A percentile compares a stretch with the other conserved stretches of the same genome.
Evolutionary conservation across 2,797 vertebrate species (phyloP).

Genomic region (Oceanodroma leucorhoa): DNA sequence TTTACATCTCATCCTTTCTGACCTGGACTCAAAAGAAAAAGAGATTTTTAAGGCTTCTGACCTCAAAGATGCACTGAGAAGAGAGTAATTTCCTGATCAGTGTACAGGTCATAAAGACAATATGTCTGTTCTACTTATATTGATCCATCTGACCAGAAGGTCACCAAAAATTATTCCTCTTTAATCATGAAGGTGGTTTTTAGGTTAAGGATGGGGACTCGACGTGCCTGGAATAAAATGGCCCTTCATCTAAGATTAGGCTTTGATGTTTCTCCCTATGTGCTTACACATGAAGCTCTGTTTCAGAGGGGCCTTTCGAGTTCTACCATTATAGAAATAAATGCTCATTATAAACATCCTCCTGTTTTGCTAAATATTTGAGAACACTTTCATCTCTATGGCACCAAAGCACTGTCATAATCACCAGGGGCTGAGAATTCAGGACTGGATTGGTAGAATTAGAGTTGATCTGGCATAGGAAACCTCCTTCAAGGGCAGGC

Average conservation of each 20-base stretch:
- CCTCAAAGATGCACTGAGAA: background rate
- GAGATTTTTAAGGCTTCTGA: background rate
- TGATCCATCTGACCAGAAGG: background rate
- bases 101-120: background rate
- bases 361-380: background rate
- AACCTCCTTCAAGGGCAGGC: background rate
- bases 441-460: background rate
- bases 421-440: background rate
- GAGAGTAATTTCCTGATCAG: background rate
- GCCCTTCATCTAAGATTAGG: background rate
- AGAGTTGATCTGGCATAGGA: background rate
- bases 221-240: background rate
- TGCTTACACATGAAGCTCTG: background rate
- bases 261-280: constrained; percentile 16
- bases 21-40: background rate
- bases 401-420: background rate
- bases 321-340: background rate
- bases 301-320: constrained; percentile 2
- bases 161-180: background rate
- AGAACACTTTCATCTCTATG: background rate
- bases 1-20: background rate
- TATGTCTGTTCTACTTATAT: background rate
- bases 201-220: background rate
- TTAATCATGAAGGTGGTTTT: background rate
- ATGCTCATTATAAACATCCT: background rate